phyloP scores from a whole-genome alignment of 92 coral and sea anemone species.

The Porites divaricata region DNA sequence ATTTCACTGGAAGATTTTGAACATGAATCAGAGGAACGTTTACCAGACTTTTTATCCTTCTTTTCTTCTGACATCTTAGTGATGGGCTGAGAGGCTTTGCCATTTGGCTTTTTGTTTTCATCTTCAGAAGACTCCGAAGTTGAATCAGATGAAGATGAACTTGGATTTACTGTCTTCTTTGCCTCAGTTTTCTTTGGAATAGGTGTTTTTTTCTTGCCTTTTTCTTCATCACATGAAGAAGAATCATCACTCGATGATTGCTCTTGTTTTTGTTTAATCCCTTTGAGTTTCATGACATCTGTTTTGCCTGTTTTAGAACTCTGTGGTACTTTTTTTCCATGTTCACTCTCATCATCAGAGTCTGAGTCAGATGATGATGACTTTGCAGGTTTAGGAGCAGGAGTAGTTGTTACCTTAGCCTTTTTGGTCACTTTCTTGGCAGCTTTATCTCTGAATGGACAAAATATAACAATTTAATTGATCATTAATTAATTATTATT shows the following conservation, averaged over 20 bases:
- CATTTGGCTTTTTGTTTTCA: constrained; percentile 54
- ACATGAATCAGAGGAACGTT: constrained; percentile 26
- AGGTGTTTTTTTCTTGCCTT: neutral
- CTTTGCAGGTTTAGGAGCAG: neutral
- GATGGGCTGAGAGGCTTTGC: constrained; percentile 17
- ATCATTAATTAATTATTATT: neutral
- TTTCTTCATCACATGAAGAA: constrained; percentile 32
- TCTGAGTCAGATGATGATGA: constrained; percentile 22
- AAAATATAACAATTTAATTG: neutral
- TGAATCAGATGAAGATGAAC: constrained; percentile 22
- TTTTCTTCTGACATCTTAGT: constrained; percentile 8
- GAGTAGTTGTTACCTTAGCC: neutral
- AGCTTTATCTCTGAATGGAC: neutral
- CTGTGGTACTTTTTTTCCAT: constrained; percentile 5
- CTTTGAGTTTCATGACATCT: constrained; percentile 42
- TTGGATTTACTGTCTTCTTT: neutral
- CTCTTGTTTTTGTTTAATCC: constrained; percentile 19
- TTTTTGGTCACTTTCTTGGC: neutral
- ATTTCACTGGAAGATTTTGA: constrained; percentile 24
- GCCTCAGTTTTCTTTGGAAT: neutral
- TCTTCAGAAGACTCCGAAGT: constrained; percentile 32
- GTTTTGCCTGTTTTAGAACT: constrained; percentile 17
- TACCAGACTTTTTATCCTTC: neutral
- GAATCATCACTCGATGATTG: constrained; percentile 41
- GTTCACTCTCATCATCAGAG: constrained; percentile 17